Evolutionary conservation across 2,888 invertebrate genomes (phyloP), one percentile per base, ranked within the genome.

Genomic region (Acrobasis repandana): DNA sequence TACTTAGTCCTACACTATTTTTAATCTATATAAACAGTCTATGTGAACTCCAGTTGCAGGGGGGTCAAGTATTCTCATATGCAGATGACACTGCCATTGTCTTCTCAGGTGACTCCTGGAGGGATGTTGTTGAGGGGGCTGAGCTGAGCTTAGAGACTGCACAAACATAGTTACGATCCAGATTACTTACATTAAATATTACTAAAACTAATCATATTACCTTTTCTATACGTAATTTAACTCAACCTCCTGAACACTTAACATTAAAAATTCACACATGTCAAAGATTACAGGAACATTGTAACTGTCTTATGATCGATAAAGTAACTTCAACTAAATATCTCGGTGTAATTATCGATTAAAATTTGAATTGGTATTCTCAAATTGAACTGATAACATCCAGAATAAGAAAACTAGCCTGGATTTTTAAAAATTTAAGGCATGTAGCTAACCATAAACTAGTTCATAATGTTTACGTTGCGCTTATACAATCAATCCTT

Each of bases 21-120:
- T 9, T 51, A 8, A 33, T 51, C 3, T 51, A 51, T 51, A 51
- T 51, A n/a, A 51, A 51, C n/a, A 33, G 33, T 51, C 28, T 51
- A 8, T 51, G 51, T n/a, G 33, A 51, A 8, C 8, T 51, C 4
- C n/a, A 14, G 1, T 2, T 51, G 1, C 14, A 51, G 8, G 33
- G 33, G 1, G 51, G 33, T 8, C 28, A 33, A 11, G n/a, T 51
- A 8, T 51, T 51, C 15, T 51, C 33, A 1, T 51, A 51, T 33
- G 51, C 51, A 5, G 51, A 51, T 28, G 51, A 51, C 33, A 51
- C 51, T 2, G 28, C 51, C 8, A 28, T 51, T 51, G 16, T 16
- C 10, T 51, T 51, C 10, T n/a, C 3, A n/a, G 51, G 51, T 33
- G 4, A 11, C n/a, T n/a, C 51, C 14, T 51, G 51, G 51, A 33